These are phyloP conservation scores for Drosophila willistoni DNA, from an alignment of 1,140 invertebrate species.

Conservation along the genomic window DNA sequence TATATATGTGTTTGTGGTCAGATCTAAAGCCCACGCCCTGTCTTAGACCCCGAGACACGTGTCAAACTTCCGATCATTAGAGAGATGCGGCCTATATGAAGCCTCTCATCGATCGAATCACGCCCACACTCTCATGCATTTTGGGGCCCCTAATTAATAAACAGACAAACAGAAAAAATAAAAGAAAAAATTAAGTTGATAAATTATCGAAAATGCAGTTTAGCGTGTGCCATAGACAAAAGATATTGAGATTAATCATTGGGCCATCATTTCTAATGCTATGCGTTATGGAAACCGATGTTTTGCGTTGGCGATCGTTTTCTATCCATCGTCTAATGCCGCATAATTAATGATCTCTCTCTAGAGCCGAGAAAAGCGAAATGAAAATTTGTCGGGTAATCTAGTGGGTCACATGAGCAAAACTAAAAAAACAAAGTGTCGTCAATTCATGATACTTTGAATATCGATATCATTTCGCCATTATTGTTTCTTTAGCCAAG, in stretches of 20 bases:
- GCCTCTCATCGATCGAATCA: constrained; percentile 31
- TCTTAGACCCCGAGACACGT: constrained; percentile 51
- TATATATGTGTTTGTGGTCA: not conserved
- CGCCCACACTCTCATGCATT: constrained; percentile 50
- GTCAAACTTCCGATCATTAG: constrained; percentile 80
- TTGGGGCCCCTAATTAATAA: constrained; percentile 69
- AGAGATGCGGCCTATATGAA: constrained; percentile 23
- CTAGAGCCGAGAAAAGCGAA: constrained; percentile 40
- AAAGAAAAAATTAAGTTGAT: constrained; percentile 50
- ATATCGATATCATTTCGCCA: too few species aligned
- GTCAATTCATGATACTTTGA: too few species aligned
- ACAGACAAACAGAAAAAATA: constrained; percentile 66
- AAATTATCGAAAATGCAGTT: constrained; percentile 75
- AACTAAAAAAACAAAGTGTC: too few species aligned
- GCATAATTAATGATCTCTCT: constrained; percentile 66
- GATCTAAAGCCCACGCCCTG: constrained; percentile 48
- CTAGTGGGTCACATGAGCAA: constrained; percentile 37
- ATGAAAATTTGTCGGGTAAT: constrained; percentile 59
- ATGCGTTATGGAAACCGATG: constrained; percentile 6
- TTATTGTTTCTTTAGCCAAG: constrained; percentile 22
- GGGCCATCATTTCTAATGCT: constrained; percentile 39
- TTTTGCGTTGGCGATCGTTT: constrained; percentile 64
- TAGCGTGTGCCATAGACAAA: constrained; percentile 71
- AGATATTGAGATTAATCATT: constrained; percentile 76
- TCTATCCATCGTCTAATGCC: constrained; percentile 53